Evolutionary conservation across 2,113 vertebrate genomes (phyloP).

Genomic region (Caracal caracal): DNA sequence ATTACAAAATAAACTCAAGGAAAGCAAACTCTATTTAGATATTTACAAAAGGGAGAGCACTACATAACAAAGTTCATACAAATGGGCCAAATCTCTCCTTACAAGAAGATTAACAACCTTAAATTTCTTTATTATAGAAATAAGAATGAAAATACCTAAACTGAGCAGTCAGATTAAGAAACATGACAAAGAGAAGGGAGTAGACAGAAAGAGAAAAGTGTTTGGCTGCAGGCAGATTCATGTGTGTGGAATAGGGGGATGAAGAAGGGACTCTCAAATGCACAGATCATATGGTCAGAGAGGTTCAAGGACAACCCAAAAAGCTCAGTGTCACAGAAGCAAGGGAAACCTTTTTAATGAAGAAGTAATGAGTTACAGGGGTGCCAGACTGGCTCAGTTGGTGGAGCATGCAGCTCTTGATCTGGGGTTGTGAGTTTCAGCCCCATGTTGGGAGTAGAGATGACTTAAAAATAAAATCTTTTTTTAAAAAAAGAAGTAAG

Average conservation of each 20-base stretch:
- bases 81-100: conserved; percentile 15
- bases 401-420: too few relatives aligned
- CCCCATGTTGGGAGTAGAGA: too few relatives aligned
- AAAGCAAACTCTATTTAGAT: conserved; percentile 70
- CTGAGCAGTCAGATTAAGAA: conserved; percentile 14
- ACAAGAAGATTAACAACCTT: conserved; percentile 49
- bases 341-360: neutral
- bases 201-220: neutral
- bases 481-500: too few relatives aligned
- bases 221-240: neutral
- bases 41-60: conserved; percentile 63
- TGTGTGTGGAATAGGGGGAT: neutral
- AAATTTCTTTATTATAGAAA: conserved; percentile 6
- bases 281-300: neutral
- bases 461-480: too few relatives aligned
- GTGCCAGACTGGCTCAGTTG: too few relatives aligned
- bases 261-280: neutral
- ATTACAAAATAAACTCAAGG: conserved; percentile 63
- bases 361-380: neutral
- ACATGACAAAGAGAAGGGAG: neutral
- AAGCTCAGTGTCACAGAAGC: neutral
- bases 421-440: too few relatives aligned
- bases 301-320: neutral
- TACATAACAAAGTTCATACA: conserved; percentile 27
- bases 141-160: conserved; percentile 27